phyloP scores from a whole-genome alignment of 2,888 invertebrate genomes.

The Philereme vetulata region DNA sequence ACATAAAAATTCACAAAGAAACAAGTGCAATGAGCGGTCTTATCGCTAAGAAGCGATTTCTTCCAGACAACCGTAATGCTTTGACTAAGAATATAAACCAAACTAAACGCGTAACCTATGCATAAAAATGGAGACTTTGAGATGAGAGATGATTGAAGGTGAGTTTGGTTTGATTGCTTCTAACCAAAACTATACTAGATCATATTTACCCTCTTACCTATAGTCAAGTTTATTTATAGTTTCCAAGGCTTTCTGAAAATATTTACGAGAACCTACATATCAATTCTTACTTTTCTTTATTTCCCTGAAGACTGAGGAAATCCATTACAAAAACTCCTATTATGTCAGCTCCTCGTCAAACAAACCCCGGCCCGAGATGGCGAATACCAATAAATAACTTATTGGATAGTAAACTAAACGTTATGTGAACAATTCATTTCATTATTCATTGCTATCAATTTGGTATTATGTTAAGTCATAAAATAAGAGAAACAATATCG shows the following conservation, averaged over 20 bases:
- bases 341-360: slow-evolving; percentile 34
- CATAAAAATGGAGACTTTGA: too few species aligned
- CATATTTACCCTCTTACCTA: too few species aligned
- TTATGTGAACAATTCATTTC: slow-evolving; percentile 16
- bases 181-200: too few species aligned
- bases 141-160: too few species aligned
- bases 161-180: too few species aligned
- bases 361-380: slow-evolving; percentile 25
- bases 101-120: too few species aligned
- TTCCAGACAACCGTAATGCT: too few species aligned
- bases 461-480: slow-evolving; percentile 7
- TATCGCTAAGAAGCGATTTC: too few species aligned
- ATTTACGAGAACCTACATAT: slow-evolving; percentile 28
- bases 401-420: slow-evolving; percentile 26
- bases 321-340: slow-evolving; percentile 36
- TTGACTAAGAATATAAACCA: too few species aligned
- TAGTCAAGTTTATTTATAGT: background rate
- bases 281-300: slow-evolving; percentile 34
- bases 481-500: slow-evolving; percentile 2
- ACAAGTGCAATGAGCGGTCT: too few species aligned
- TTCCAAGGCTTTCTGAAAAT: slow-evolving; percentile 8
- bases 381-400: slow-evolving; percentile 20
- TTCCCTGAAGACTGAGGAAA: slow-evolving; percentile 35
- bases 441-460: slow-evolving; percentile 12
- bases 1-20: too few species aligned